phyloP scores from a whole-genome alignment of 2,888 invertebrate species.

The Pseudococcus viburni region DNA sequence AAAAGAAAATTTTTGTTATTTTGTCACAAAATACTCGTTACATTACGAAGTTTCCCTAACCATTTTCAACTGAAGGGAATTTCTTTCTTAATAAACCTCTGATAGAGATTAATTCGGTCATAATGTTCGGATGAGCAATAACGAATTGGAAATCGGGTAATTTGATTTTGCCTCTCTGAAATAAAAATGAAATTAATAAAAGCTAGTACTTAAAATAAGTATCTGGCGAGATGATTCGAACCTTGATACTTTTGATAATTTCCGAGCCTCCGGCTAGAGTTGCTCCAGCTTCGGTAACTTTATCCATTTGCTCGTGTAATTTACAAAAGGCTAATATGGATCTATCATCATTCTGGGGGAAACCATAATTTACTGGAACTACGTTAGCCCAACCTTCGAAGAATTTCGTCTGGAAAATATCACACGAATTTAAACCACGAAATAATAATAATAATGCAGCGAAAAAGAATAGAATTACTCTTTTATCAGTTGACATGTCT shows the following conservation, averaged over 20 bases:
- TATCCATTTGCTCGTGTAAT: slow-evolving; percentile 75
- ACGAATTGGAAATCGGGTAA: slow-evolving; percentile 81
- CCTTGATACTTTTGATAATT: slow-evolving; percentile 83
- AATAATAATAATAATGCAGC: not conserved
- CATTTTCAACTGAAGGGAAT: slow-evolving; percentile 77
- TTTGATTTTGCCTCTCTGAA: slow-evolving; percentile 78
- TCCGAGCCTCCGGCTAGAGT: slow-evolving; percentile 81
- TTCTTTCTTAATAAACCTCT: slow-evolving; percentile 84
- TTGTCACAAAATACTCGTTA: too few species aligned
- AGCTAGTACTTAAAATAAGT: not conserved
- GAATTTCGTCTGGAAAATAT: slow-evolving; percentile 76
- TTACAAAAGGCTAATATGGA: slow-evolving; percentile 84
- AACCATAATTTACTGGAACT: slow-evolving; percentile 79
- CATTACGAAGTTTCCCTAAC: slow-evolving; percentile 68
- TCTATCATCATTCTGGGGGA: slow-evolving; percentile 80
- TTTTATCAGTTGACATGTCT: slow-evolving; percentile 83
- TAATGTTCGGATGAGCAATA: slow-evolving; percentile 84
- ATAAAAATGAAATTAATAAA: slow-evolving; percentile 68
- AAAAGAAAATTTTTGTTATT: too few species aligned
- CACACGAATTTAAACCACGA: not conserved
- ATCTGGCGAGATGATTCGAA: slow-evolving; percentile 69
- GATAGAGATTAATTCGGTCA: slow-evolving; percentile 82
- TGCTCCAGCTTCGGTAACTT: slow-evolving; percentile 81
- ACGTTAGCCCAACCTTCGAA: slow-evolving; percentile 80
- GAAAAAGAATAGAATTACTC: slow-evolving; percentile 70